Percentiles rank a stretch among this genome's conserved stretches.
Conservation (phyloP, 2,888 invertebrate genomes). For the Macropis europaea region DNA sequence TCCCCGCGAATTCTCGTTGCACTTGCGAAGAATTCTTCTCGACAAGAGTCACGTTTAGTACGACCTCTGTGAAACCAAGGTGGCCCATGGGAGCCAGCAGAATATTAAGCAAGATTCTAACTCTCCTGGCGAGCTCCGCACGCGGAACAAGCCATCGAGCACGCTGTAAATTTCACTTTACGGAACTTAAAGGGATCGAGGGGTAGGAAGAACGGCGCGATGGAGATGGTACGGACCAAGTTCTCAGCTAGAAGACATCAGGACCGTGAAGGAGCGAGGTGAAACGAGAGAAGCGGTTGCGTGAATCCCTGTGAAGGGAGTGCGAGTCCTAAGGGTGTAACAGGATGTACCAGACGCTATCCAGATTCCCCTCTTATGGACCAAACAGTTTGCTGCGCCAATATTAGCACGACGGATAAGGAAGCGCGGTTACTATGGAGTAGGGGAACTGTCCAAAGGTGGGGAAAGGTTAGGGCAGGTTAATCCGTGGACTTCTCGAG, state of each 20-base stretch:
- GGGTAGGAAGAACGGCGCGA: not conserved
- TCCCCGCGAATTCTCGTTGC: not conserved
- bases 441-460: not conserved
- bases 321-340: slow-evolving; percentile 44
- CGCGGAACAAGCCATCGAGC: slow-evolving; percentile 63
- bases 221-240: slow-evolving; percentile 6
- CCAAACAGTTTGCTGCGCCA: slow-evolving; percentile 68
- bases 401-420: slow-evolving; percentile 70
- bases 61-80: slow-evolving; percentile 25
- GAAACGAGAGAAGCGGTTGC: slow-evolving; percentile 10
- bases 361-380: slow-evolving; percentile 39
- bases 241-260: slow-evolving; percentile 31
- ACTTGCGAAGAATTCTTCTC: not conserved
- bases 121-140: slow-evolving; percentile 44
- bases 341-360: slow-evolving; percentile 38
- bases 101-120: slow-evolving; percentile 71
- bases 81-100: slow-evolving; percentile 58
- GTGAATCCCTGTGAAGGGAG: not conserved
- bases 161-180: slow-evolving; percentile 76
- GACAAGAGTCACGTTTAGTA: not conserved
- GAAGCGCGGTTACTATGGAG: slow-evolving; percentile 27
- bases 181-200: slow-evolving; percentile 64
- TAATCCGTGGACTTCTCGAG: slow-evolving; percentile 55
- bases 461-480: slow-evolving; percentile 35
- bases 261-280: not conserved